Conservation (phyloP, 2,797 vertebrate species). For the Anabacerthia variegaticeps region DNA sequence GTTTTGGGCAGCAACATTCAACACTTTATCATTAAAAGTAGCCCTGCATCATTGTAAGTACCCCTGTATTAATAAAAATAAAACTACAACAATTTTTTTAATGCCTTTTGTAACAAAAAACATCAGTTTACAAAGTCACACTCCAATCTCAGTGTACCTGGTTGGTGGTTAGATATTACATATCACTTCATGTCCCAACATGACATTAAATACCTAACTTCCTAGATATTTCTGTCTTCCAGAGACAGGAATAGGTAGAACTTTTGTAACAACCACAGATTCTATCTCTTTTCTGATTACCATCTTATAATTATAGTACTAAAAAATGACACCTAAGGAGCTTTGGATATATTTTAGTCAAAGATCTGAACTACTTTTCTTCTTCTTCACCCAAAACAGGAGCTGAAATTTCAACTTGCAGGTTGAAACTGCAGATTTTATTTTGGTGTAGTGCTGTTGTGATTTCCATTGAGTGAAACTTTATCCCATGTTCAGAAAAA, state of each 20-base stretch:
- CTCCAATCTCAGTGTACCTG: neutral
- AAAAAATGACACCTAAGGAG: neutral
- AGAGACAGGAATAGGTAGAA: neutral
- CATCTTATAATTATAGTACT: neutral
- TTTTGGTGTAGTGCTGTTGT: slow-evolving; percentile 1
- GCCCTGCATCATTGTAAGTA: neutral
- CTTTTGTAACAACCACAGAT: neutral
- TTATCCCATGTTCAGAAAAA: slow-evolving; percentile 4
- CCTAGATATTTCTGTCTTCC: neutral
- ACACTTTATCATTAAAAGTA: neutral
- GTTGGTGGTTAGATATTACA: neutral
- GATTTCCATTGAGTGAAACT: slow-evolving; percentile 50
- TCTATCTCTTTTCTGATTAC: neutral
- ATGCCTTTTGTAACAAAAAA: neutral
- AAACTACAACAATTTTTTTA: neutral
- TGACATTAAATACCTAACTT: neutral
- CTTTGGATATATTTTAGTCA: neutral
- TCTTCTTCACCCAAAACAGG: neutral
- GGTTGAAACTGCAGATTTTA: neutral
- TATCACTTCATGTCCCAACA: neutral
- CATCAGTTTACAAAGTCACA: neutral
- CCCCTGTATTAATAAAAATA: neutral
- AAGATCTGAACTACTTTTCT: neutral
- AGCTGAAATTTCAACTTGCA: neutral
- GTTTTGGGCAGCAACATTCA: neutral